Percentiles rank a stretch among this genome's conserved stretches.
phyloP scores from a whole-genome alignment of 2,797 vertebrate species.

The Enteromius radiatus region DNA sequence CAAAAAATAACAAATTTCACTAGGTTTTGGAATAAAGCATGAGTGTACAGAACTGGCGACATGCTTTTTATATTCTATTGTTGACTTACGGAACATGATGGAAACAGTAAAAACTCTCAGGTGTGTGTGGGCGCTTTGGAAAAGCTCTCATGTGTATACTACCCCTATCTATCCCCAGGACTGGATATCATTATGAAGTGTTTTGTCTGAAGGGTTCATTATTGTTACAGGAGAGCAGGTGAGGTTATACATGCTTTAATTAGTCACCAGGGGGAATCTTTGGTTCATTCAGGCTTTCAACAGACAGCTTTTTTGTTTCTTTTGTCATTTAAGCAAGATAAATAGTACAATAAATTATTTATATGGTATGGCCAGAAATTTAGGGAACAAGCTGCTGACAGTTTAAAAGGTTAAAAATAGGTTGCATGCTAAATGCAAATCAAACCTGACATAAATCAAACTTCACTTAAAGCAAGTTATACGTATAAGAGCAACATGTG shows the following conservation, averaged over 20 bases:
- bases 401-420: background rate
- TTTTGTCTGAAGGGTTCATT: conserved; percentile 55
- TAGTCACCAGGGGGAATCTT: conserved; percentile 55
- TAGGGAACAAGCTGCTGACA: background rate
- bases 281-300: conserved; percentile 26
- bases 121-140: conserved; percentile 60
- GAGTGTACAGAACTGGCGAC: background rate
- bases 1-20: background rate
- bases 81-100: conserved; percentile 9
- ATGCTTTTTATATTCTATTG: conserved; percentile 5
- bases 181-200: conserved; percentile 69
- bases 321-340: conserved; percentile 1
- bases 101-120: conserved; percentile 20
- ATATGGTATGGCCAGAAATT: background rate
- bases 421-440: background rate
- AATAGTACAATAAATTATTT: background rate
- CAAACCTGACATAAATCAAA: background rate
- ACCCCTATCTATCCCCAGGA: conserved; percentile 68
- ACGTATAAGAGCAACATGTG: background rate
- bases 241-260: conserved; percentile 57
- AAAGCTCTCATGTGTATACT: conserved; percentile 70
- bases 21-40: conserved; percentile 9
- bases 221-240: conserved; percentile 54
- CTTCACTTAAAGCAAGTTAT: background rate
- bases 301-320: conserved; percentile 1